Conservation (phyloP, 2,888 invertebrate genomes). For the Agrypnus murinus region DNA sequence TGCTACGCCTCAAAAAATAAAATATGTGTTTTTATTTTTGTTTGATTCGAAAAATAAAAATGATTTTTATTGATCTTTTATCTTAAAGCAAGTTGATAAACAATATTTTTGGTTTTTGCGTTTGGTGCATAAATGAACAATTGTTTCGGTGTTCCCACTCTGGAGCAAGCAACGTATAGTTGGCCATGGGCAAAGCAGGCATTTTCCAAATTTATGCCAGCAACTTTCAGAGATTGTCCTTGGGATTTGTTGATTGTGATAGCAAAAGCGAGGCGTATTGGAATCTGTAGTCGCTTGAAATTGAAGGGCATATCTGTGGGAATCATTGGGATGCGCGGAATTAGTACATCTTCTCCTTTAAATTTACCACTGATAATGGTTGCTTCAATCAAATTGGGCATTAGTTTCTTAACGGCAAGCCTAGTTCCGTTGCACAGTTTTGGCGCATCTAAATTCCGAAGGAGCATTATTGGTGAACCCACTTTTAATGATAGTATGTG, state of each 20-base stretch:
- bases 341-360: constrained; percentile 57
- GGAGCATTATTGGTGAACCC: constrained; percentile 61
- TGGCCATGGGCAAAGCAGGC: constrained; percentile 60
- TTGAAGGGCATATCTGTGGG: constrained; percentile 59
- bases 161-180: constrained; percentile 64
- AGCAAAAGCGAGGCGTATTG: constrained; percentile 60
- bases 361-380: constrained; percentile 52
- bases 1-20: too few species aligned
- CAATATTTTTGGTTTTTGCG: constrained; percentile 24
- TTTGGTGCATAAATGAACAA: constrained; percentile 27
- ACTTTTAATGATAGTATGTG: constrained; percentile 60
- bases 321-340: constrained; percentile 64
- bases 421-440: constrained; percentile 58
- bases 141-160: constrained; percentile 39
- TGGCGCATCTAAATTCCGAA: constrained; percentile 62
- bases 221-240: constrained; percentile 62
- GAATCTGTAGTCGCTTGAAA: constrained; percentile 60
- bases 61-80: too few species aligned
- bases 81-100: constrained; percentile 8
- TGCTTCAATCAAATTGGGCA: constrained; percentile 48
- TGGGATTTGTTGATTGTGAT: constrained; percentile 66
- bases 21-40: too few species aligned
- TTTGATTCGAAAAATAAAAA: too few species aligned
- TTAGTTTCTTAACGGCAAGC: constrained; percentile 49
- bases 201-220: constrained; percentile 62